phyloP scores from a whole-genome alignment of 2,113 vertebrate genomes.

The Periophthalmus modestus region DNA sequence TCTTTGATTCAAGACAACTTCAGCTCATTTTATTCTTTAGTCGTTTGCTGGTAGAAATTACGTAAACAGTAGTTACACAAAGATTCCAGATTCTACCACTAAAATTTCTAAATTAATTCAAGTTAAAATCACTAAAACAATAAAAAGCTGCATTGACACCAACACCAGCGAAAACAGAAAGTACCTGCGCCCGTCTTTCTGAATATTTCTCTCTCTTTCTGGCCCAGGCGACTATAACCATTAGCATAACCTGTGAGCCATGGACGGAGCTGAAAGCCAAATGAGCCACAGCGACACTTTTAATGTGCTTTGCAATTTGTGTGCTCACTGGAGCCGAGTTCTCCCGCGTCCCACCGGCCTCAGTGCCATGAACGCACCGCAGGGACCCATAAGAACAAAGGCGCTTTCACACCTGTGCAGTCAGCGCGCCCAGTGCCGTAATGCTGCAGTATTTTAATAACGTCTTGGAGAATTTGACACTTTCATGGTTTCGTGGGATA shows the following conservation, averaged over 20 bases:
- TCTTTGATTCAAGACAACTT: too few relatives aligned
- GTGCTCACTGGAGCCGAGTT: constrained; percentile 22
- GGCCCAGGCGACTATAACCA: constrained; percentile 29
- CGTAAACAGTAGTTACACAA: too few relatives aligned
- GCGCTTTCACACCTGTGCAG: constrained; percentile 13
- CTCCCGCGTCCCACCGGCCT: constrained; percentile 20
- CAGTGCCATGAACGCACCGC: constrained; percentile 9
- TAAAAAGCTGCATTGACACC: too few relatives aligned
- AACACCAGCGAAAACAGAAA: constrained; percentile 22
- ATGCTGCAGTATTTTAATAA: constrained; percentile 8
- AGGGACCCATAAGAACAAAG: constrained; percentile 11
- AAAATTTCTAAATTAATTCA: too few relatives aligned
- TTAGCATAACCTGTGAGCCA: constrained; percentile 49
- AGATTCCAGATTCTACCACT: too few relatives aligned
- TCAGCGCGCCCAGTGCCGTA: not conserved
- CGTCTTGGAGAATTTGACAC: not conserved
- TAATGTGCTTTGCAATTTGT: constrained; percentile 47
- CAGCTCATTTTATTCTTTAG: too few relatives aligned
- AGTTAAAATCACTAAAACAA: too few relatives aligned
- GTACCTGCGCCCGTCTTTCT: constrained; percentile 22
- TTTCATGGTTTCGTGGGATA: constrained; percentile 4
- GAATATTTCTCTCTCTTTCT: constrained; percentile 9
- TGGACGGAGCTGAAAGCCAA: constrained; percentile 53
- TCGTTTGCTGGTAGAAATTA: too few relatives aligned
- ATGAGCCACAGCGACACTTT: constrained; percentile 38